Evolutionary conservation across 2,888 invertebrate genomes (phyloP).

Genomic region (Stenodema calcarata): DNA sequence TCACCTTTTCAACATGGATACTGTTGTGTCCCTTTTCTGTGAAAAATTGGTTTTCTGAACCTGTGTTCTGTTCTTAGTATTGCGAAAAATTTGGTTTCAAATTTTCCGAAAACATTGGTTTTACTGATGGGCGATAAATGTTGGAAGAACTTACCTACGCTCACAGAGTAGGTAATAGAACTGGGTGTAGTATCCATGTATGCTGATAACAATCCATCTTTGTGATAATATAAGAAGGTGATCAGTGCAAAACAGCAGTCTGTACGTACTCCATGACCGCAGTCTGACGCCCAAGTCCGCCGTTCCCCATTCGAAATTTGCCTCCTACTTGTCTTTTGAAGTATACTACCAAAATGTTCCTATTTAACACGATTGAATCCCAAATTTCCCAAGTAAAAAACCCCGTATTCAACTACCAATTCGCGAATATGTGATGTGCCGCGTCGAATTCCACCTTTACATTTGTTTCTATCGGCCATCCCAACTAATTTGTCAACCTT

Average conservation of each 20-base stretch:
- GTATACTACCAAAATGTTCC: background rate
- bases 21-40: too few relatives aligned
- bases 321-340: background rate
- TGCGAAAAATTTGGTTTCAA: too few relatives aligned
- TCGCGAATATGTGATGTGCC: background rate
- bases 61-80: too few relatives aligned
- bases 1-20: too few relatives aligned
- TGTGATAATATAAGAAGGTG: background rate
- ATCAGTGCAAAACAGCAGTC: background rate
- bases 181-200: background rate
- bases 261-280: background rate
- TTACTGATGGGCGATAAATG: too few relatives aligned
- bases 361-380: background rate
- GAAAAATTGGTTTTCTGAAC: too few relatives aligned
- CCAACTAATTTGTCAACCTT: background rate
- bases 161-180: too few relatives aligned
- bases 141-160: too few relatives aligned
- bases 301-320: background rate
- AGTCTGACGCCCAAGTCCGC: background rate
- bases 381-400: background rate
- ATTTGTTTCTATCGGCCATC: background rate
- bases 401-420: background rate
- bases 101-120: too few relatives aligned
- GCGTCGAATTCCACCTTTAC: background rate
- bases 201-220: background rate